These are phyloP conservation scores for Eupsilia transversa DNA, from an alignment of 2,888 invertebrate genomes.

Conservation along the genomic window DNA sequence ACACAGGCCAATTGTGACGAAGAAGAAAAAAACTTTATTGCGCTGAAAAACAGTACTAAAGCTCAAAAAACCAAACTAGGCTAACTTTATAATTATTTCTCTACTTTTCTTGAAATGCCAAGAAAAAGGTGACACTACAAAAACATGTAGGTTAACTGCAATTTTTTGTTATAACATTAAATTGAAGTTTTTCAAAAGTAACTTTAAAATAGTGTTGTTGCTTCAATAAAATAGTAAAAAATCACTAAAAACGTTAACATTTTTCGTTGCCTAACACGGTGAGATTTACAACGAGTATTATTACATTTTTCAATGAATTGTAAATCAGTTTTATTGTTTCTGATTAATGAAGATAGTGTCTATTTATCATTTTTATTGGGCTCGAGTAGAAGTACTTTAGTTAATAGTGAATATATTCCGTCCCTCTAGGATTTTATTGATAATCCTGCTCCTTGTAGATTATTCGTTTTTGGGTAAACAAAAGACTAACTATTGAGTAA, in stretches of 20 bases:
- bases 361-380: constrained; percentile 36
- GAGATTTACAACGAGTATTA: constrained; percentile 56
- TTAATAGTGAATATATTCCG: not conserved
- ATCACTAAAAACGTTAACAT: constrained; percentile 43
- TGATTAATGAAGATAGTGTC: constrained; percentile 36
- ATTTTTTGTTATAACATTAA: constrained; percentile 37
- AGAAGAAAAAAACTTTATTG: not conserved
- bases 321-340: constrained; percentile 63
- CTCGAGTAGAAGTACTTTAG: constrained; percentile 9
- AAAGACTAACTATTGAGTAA: not conserved
- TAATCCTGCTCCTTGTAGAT: not conserved
- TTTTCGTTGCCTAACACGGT: constrained; percentile 49
- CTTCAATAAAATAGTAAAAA: constrained; percentile 43
- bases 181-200: constrained; percentile 18
- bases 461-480: not conserved
- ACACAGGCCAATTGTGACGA: not conserved
- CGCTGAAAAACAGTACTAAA: not conserved
- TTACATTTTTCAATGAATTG: constrained; percentile 53
- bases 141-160: constrained; percentile 30
- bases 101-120: not conserved
- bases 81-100: not conserved
- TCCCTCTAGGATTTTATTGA: not conserved
- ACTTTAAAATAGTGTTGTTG: constrained; percentile 21
- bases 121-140: constrained; percentile 8
- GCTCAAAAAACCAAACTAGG: not conserved